Base-by-base conservation (phyloP, 1,140 invertebrate species). In the Macrosteles quadrilineatus region DNA sequence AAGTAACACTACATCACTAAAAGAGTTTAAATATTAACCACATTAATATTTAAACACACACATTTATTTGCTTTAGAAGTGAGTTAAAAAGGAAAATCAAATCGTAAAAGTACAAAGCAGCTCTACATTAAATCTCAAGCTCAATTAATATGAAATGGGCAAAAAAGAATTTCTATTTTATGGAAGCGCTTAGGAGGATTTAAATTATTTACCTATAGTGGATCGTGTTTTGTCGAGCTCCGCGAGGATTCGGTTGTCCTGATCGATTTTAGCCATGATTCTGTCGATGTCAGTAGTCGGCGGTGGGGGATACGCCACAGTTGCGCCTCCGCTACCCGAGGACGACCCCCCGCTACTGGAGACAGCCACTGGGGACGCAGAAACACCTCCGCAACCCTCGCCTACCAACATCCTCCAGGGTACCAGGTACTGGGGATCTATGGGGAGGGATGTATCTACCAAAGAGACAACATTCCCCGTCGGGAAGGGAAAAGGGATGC, bases 191-290 rank as follows among this genome's bases (percentile, higher is more conserved):
- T n/a, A n/a, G n/a, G n/a, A n/a, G n/a, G n/a, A n/a, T n/a, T n/a
- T n/a, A n/a, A n/a, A n/a, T 17, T 50, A 50, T 72, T 76, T 69
- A 79, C 78, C 78, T 71, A 78, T 76, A 14, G 78, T 85, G 73
- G 85, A 85, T 77, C 91, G 85, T 72, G 89, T 88, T 79, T 93
- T 91, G 78, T 96, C 95, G 76, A 96, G 82, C 78, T 96, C 94
- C 70, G 94, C 94, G 75, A 96, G 83, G 76, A 96, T 91, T 78
- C 92, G 84, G 78, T 87, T 87, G 76, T 90, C 90, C 82, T 95
- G 94, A 81, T 97, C 94, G 75, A 97, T 93, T 85, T 96, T 96
- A 71, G 93, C 93, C 91, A 97, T 96, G 78, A 97, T 93, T 77
- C 91, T 86, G 80, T 96, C 94, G 76, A 97, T 95, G 83, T 97